Conservation (phyloP, 1,140 invertebrate species). For the Anastrepha ludens region DNA sequence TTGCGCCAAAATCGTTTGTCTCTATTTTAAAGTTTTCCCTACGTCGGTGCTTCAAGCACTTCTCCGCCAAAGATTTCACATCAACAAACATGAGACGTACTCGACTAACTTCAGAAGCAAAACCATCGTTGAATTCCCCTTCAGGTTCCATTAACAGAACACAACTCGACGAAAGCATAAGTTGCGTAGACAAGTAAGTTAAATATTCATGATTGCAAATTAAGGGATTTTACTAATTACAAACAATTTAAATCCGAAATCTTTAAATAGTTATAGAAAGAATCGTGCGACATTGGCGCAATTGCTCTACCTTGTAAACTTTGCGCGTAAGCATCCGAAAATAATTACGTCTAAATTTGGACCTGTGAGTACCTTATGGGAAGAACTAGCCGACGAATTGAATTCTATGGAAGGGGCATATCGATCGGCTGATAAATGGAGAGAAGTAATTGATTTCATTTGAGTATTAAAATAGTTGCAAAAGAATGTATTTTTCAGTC, state of each 20-base stretch:
- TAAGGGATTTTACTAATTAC: background rate
- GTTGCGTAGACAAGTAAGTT: background rate
- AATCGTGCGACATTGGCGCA: background rate
- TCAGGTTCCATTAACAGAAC: background rate
- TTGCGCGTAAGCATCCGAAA: background rate
- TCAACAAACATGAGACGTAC: background rate
- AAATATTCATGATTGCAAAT: background rate
- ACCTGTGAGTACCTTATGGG: background rate
- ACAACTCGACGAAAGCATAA: too few species aligned
- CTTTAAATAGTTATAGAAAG: background rate
- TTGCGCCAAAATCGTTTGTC: too few species aligned
- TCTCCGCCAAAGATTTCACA: background rate
- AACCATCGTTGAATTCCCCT: background rate
- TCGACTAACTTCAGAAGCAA: background rate
- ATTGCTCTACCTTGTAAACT: constrained; percentile 6
- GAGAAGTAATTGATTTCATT: background rate
- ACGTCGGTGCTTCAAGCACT: background rate
- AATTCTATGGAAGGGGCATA: background rate
- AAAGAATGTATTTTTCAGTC: background rate
- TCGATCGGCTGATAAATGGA: background rate
- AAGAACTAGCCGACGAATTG: background rate
- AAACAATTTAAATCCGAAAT: background rate
- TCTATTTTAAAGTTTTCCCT: too few species aligned
- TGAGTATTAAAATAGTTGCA: background rate
- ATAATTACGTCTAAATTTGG: background rate